Percentiles rank a stretch among this genome's conserved stretches.
Conservation (phyloP, 2,888 invertebrate species). For the Plusia festucae region DNA sequence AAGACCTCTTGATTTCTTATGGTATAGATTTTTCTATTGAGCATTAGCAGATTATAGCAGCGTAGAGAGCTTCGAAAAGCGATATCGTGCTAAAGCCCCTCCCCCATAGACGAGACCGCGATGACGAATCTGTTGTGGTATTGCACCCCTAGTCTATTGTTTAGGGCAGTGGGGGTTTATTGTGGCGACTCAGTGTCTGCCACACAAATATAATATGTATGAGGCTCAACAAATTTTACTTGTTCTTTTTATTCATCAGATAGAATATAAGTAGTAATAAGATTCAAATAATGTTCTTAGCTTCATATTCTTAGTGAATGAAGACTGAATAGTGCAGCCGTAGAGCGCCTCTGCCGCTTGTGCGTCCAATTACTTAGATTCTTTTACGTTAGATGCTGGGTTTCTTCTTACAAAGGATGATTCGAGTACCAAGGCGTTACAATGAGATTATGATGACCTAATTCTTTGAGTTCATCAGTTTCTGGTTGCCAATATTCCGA, state of each 20-base stretch:
- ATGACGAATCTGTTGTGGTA: constrained; percentile 4
- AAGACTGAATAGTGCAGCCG: background rate
- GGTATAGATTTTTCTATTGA: no score
- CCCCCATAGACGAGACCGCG: background rate
- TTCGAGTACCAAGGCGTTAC: background rate
- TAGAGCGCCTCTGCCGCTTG: background rate
- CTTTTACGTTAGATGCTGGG: background rate
- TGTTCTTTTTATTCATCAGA: constrained; percentile 1
- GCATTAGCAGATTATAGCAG: constrained; percentile 2
- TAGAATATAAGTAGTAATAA: no score
- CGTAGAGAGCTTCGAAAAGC: constrained; percentile 4
- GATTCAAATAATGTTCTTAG: background rate
- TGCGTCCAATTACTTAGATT: constrained; percentile 3
- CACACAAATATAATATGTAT: constrained; percentile 4
- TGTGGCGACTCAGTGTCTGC: constrained; percentile 1
- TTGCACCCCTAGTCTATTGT: background rate
- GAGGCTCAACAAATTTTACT: constrained; percentile 1
- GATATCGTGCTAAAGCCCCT: background rate
- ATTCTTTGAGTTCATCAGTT: background rate
- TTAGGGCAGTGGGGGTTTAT: background rate
- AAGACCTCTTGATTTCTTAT: no score
- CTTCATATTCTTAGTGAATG: no score
- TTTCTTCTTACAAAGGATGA: constrained; percentile 5
- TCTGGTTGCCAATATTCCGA: background rate
- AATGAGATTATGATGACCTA: constrained; percentile 7